Evolutionary conservation across 2,797 vertebrate genomes (phyloP), one percentile per base, ranked within the genome.

Genomic region (Picus viridis): DNA sequence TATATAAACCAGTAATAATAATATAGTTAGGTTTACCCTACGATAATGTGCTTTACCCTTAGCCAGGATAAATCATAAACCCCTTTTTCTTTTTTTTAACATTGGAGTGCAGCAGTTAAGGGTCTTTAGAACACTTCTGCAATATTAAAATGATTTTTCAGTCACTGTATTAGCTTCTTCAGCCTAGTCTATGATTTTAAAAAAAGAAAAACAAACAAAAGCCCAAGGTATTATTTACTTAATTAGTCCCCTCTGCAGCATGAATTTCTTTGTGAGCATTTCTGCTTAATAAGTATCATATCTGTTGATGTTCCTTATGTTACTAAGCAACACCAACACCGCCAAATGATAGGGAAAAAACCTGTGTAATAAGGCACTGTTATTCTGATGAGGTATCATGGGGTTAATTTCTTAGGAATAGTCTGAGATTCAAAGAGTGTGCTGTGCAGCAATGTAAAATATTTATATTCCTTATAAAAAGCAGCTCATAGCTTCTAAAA

Each of bases 401-500:
- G 65, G 80, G 78, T 89, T 96, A 86, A 73, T 92, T 94, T 96
- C 82, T 73, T 62, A 83, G 72, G 75, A 88, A 82, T 88, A 68
- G 17, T 54, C 68, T 72, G 36, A 87, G 58, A 83, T 76, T 92
- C 71, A 76, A n/a, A 45, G 63, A 89, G 51, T 70, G 67, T 81
- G 51, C 82, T 77, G 15, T 79, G 56, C 77, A 83, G 81, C 83
- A 83, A 45, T 78, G 34, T 86, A 82, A 91, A 88, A 94, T 89
- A 64, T 68, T 92, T 72, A 71, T 83, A 83, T 95, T 96, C 88
- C 94, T 96, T 95, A 96, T 39, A 82, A 62, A 89, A 93, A 88
- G 16, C 47, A 59, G 54, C 86, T 90, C 61, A 59, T 86, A 78
- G 75, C 32, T 88, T 86, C 90, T 89, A 82, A 95, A 94, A 93